Evolutionary conservation across 2,797 vertebrate genomes (phyloP), one percentile per base, ranked within the genome.

Genomic region (Poecilia picta): DNA sequence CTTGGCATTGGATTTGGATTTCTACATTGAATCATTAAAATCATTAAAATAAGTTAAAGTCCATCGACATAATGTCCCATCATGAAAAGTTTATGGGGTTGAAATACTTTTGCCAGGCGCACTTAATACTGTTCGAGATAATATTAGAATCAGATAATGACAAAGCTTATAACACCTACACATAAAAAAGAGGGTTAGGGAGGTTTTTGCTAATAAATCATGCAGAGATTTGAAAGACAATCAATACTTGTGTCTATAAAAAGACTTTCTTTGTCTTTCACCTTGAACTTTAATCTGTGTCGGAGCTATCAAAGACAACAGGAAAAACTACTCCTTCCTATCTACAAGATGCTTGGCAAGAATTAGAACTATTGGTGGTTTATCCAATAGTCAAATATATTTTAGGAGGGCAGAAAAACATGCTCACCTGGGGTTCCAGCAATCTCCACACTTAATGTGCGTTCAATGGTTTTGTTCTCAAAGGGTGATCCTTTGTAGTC

Each of bases 381-480:
- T 53, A 45, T 43, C 8, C 39, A 51, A 82, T 49, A 13, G 55
- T 23, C 10, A 70, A n/a, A 43, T 70, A 25, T 23, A 5, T 72
- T 81, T 47, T 4, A 62, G 74, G 72, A 62, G 11, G 41, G 51
- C 2, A 46, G 23, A 20, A 74, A 62, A 49, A 47, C 59, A 8
- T 80, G 82, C 96, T 97, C 94, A 99, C 98, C 98, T 98, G 98
- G 98, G 96, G 98, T 99, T 97, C 98, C 98, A 97, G 98, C 98
- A 96, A 99, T 98, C 97, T 99, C 98, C 97, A 99, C 98, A 97
- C 97, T 99, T 97, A 99, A 96, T 96, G 97, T 97, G 97, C 97
- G 96, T 97, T 99, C 98, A 98, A 97, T 99, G 97, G 97, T 97
- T 98, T 99, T 99, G 97, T 97, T 99, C 97, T 99, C 98, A 99